Evolutionary conservation across 2,113 vertebrate genomes (phyloP), one percentile per base, ranked within the genome.

Genomic region (Falco punctatus): DNA sequence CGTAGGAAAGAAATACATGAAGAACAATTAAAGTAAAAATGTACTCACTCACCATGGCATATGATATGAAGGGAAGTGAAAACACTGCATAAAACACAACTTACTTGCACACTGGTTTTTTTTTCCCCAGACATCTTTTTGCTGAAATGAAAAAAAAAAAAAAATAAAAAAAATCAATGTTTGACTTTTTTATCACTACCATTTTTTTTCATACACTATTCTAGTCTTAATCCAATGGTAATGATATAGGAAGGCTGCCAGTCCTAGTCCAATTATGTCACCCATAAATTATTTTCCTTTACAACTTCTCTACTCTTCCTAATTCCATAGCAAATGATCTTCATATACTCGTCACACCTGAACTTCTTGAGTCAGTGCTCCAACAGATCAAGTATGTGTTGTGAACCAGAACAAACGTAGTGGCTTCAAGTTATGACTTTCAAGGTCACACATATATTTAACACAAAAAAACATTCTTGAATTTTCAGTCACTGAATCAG

Each of bases 301-400:
- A 93, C 95, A 96, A 95, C 74, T 77, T 94, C 91, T 96, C 32
- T 62, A 44, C 83, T 96, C 93, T 95, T 95, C 95, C 90, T 94
- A 97, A 97, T 92, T 96, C 97, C 80, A 32, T 81, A 87, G 58
- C 44, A 97, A 97, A 83, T 55, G 9, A 62, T 94, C 82, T 96
- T 96, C 91, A 89, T 91, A 20, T 52, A 91, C 77, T 92, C 35
- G 30, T 93, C 92, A 88, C 49, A 94, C 86, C 79, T 94, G 92
- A 97, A 95, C 97, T 92, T 96, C 95, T 92, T 79, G 95, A 98
- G 94, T 96, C 96, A 96, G 33, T 86, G 88, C 81, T 90, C 86
- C 19, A 1, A 55, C 71, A 93, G 86, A 70, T 92, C 58, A 90
- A 77, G 57, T 92, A 74, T 33, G 32, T 85, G 69, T 93, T 61